phyloP scores from a whole-genome alignment of 2,797 vertebrate species.

The Aldrovandia affinis region DNA sequence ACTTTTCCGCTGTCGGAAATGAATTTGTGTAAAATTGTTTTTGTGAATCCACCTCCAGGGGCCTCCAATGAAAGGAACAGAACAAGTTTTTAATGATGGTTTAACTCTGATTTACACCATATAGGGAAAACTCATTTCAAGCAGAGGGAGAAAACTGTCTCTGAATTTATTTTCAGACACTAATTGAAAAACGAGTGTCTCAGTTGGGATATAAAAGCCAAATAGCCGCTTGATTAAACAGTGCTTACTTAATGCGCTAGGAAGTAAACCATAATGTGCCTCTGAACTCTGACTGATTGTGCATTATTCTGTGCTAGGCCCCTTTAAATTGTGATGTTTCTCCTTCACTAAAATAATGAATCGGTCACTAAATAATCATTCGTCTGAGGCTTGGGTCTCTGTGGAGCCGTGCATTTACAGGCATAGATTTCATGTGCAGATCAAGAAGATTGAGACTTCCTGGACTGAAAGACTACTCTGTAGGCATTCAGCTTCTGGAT shows the following conservation, averaged over 20 bases:
- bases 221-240: not conserved
- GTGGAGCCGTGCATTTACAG: not conserved
- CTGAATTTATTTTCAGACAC: not conserved
- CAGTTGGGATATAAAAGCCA: not conserved
- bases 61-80: conserved; percentile 2
- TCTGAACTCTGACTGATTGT: not conserved
- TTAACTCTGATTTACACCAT: not conserved
- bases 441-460: not conserved
- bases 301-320: not conserved
- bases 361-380: not conserved
- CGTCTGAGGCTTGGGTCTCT: not conserved
- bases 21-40: not conserved
- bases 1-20: conserved; percentile 1
- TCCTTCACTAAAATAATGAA: not conserved
- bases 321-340: not conserved
- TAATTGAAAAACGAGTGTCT: not conserved
- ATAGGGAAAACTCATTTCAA: not conserved
- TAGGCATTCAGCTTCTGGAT: not conserved
- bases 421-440: not conserved
- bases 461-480: not conserved
- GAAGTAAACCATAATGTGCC: not conserved
- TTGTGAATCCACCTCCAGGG: conserved; percentile 12
- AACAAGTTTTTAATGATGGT: not conserved
- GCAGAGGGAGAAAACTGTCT: not conserved
- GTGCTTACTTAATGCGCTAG: not conserved